Evolutionary conservation across 92 coral and sea anemone genomes (phyloP), one percentile per base, ranked within the genome.

Genomic region (Epizoanthus scotinus): DNA sequence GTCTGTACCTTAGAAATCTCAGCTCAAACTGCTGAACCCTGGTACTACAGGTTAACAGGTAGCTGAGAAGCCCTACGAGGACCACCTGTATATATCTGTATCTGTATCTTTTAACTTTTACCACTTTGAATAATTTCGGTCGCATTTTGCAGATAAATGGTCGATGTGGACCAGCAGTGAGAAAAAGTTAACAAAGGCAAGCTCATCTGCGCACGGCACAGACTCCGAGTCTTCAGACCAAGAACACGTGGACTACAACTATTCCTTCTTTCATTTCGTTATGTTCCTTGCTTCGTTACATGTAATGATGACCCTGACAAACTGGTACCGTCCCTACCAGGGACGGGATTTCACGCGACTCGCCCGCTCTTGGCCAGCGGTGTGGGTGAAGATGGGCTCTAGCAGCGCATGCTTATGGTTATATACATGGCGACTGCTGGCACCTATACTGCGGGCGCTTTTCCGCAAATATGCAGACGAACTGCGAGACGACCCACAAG

Each of bases 371-470:
- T 91, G 92, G 92, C 89, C 87, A 55, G 92, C 98, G 78, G 90
- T 89, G 57, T 92, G 91, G 91, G 88, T 90, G 67, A 92, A 91
- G 66, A 89, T 91, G 94, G 91, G 83, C 2, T 86, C 97, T 8
- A 87, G 97, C 52, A 86, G 93, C 84, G 92, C 86, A 24, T 89
- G 92, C 63, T 73, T 86, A 63, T 94, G 97, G 91, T 73, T 94
- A 29, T 91, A 89, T 77, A 85, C 90, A 13, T 94, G 98, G 98
- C 58, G 87, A 27, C 53, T 94, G 38, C 78, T 89, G 63, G 89
- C 90, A 1, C 97, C 96, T 10, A 83, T 92, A 44, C 70, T 89
- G 58, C 77, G 83, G 20, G 72, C 90, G 20, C 53, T 85, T 49
- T 78, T 92, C 58, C 40, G 87, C 55, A 73, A 87, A 7, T 53